Evolutionary conservation across 2,797 vertebrate species (phyloP), one percentile per base, ranked within the genome.

Genomic region (Pelobates cultripes): DNA sequence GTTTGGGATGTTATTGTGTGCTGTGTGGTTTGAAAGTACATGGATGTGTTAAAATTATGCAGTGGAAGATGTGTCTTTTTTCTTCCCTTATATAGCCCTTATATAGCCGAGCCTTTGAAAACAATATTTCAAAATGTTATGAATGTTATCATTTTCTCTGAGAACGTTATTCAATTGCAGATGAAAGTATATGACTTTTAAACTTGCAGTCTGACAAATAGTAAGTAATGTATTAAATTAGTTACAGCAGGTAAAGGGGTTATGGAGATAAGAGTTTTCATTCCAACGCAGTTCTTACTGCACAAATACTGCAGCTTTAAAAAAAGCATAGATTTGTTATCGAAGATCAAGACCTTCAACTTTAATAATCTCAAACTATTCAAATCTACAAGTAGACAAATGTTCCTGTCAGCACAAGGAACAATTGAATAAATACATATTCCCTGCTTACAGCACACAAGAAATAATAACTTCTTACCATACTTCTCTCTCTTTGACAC

Each of bases 351-450:
- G 45, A 71, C 70, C 70, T 40, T 43, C 61, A 64, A 64, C 61
- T 70, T 70, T 55, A 73, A 70, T 60, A 70, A 63, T 75, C 73
- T 70, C 55, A 69, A 47, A 61, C 28, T 45, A 60, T 80, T 80
- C 17, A 69, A 73, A 53, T 73, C 40, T 73, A 75, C 79, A 70
- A 70, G 64, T 75, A 70, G 53, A 75, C 53, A 81, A 68, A 75
- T 81, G 73, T 70, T 81, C 73, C 66, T 75, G 73, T 81, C 79
- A 75, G 55, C 73, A 75, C n/a, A 40, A 61, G 42, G 73, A 75
- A 70, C 72, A 81, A 81, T 63, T 66, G 51, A 81, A 71, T 81
- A 71, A 71, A 75, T 70, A 72, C 73, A 77, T 72, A 71, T 81
- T 70, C 45, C 80, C 28, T 74, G 44, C 80, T 70, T 77, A 43